A percentile compares a stretch with the other conserved stretches of the same genome.
phyloP scores from a whole-genome alignment of 2,888 invertebrate genomes.

The Campoplex capitator region DNA sequence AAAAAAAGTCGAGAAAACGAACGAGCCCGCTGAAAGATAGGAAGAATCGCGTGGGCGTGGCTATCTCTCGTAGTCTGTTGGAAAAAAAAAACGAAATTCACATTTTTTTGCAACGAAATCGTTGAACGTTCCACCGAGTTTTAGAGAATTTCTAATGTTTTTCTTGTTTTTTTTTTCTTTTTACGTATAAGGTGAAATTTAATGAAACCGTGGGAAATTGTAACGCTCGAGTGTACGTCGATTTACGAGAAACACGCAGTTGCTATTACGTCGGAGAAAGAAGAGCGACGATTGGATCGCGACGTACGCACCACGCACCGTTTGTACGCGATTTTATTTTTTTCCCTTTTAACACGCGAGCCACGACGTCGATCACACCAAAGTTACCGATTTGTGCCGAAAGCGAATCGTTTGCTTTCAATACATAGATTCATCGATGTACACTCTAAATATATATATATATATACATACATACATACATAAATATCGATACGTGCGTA shows the following conservation, averaged over 20 bases:
- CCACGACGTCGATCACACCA: conserved; percentile 33
- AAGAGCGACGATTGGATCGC: conserved; percentile 31
- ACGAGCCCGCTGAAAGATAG: conserved; percentile 6
- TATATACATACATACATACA: not conserved
- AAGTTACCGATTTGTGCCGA: conserved; percentile 43
- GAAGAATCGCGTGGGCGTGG: conserved; percentile 46
- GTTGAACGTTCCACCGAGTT: not conserved
- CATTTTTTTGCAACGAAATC: not conserved
- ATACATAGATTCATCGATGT: conserved; percentile 22
- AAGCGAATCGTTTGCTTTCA: conserved; percentile 49
- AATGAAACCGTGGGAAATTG: conserved; percentile 70
- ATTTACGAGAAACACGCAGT: conserved; percentile 29
- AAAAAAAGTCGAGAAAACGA: conserved; percentile 7
- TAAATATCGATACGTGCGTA: conserved; percentile 53
- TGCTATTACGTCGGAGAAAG: conserved; percentile 11
- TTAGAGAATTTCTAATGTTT: not conserved
- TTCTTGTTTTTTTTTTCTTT: not conserved
- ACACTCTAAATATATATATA: not conserved
- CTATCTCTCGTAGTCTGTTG: not conserved
- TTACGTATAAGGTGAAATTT: not conserved
- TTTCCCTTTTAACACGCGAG: conserved; percentile 8
- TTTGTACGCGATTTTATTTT: conserved; percentile 36
- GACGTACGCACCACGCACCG: conserved; percentile 15
- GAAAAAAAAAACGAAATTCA: not conserved
- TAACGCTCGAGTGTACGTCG: conserved; percentile 53